These are phyloP conservation scores for Drosophila parvula DNA, from an alignment of 1,140 invertebrate genomes.

Conservation along the genomic window DNA sequence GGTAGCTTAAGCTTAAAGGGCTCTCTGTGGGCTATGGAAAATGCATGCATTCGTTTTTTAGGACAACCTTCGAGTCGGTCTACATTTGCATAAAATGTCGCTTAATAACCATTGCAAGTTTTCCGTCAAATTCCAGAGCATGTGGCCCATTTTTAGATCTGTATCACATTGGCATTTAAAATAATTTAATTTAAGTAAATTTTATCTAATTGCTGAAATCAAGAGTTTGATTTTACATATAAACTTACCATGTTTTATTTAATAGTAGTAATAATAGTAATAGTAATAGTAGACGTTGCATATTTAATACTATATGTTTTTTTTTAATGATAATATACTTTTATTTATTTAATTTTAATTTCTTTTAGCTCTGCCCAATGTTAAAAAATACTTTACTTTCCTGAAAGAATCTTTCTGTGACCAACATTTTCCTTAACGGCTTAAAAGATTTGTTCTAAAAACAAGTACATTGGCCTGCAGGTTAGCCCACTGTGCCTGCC, in stretches of 20 bases:
- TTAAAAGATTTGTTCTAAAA: not conserved
- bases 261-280: too few relatives aligned
- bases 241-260: too few relatives aligned
- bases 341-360: too few relatives aligned
- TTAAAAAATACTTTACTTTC: not conserved
- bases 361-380: not conserved
- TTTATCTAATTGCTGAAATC: not conserved
- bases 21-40: slow-evolving; percentile 14
- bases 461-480: not conserved
- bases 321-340: too few relatives aligned
- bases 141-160: not conserved
- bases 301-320: too few relatives aligned
- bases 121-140: not conserved
- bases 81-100: slow-evolving; percentile 4
- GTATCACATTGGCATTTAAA: not conserved
- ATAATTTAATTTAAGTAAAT: not conserved
- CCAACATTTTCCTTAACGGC: too few relatives aligned
- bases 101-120: slow-evolving; percentile 7
- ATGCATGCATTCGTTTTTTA: slow-evolving; percentile 7
- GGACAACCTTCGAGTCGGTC: not conserved
- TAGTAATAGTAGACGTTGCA: too few relatives aligned
- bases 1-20: slow-evolving; percentile 1
- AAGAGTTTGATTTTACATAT: too few relatives aligned
- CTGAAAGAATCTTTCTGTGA: too few relatives aligned
- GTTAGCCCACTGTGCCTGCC: slow-evolving; percentile 34